A percentile compares a stretch with the other conserved stretches of the same genome.
Conservation (phyloP, 2,888 invertebrate species). For the Epistrophe grossulariae region DNA sequence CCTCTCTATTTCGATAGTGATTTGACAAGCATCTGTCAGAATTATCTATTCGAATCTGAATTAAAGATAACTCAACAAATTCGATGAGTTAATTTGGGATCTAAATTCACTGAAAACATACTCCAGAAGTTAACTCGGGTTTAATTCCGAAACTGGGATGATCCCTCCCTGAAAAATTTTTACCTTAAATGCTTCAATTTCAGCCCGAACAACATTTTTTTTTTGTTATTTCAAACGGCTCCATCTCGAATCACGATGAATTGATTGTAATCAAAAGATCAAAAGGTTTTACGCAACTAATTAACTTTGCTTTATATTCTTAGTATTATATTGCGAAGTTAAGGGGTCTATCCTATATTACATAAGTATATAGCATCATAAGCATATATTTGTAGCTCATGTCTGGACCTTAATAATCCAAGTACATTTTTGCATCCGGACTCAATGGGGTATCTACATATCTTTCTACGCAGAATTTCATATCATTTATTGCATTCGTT, state of each 20-base stretch:
- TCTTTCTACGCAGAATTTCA: neutral
- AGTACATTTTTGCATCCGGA: constrained; percentile 29
- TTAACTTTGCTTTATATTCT: constrained; percentile 1
- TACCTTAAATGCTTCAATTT: too few relatives aligned
- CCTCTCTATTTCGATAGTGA: too few relatives aligned
- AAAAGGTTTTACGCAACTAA: constrained; percentile 7
- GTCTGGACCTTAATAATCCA: constrained; percentile 30
- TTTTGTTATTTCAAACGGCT: neutral
- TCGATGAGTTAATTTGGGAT: too few relatives aligned
- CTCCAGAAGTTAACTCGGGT: too few relatives aligned
- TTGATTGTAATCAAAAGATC: constrained; percentile 1
- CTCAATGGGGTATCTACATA: neutral
- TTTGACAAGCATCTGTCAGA: too few relatives aligned
- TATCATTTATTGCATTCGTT: neutral
- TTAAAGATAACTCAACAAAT: too few relatives aligned
- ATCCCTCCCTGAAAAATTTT: too few relatives aligned
- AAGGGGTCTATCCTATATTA: neutral
- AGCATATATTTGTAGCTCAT: neutral
- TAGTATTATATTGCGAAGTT: neutral
- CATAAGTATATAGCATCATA: neutral
- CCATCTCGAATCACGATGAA: neutral
- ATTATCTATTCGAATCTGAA: too few relatives aligned
- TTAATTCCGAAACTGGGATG: too few relatives aligned
- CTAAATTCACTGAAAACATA: too few relatives aligned
- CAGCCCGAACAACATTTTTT: too few relatives aligned